Evolutionary conservation across 2,888 invertebrate species (phyloP).

Genomic region (Erebia epiphron): DNA sequence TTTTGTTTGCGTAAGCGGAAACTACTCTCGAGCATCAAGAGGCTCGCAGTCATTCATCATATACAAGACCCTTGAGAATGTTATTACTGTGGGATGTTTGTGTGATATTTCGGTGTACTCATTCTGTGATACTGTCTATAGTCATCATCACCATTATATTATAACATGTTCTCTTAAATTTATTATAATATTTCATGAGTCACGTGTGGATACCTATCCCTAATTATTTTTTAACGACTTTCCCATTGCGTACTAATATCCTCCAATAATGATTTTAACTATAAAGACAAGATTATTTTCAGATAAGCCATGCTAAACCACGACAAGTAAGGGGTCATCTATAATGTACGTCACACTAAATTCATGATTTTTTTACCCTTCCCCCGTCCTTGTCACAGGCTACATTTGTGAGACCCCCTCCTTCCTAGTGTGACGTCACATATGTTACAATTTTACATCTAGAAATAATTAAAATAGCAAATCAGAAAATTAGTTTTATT

Average conservation of each 20-base stretch:
- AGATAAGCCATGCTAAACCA: too few species aligned
- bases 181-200: background rate
- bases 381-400: too few species aligned
- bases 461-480: too few species aligned
- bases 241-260: background rate
- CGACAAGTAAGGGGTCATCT: too few species aligned
- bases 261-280: background rate
- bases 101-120: conserved; percentile 2
- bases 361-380: too few species aligned
- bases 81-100: background rate
- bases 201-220: background rate
- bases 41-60: conserved; percentile 7
- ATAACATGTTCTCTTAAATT: background rate
- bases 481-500: too few species aligned
- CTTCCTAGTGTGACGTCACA: too few species aligned
- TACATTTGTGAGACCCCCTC: too few species aligned
- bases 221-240: conserved; percentile 8
- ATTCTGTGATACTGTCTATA: background rate
- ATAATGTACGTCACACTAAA: too few species aligned
- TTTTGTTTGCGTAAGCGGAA: conserved; percentile 8
- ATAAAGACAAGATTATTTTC: background rate
- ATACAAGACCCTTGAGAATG: conserved; percentile 12
- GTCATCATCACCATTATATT: background rate
- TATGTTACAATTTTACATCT: too few species aligned
- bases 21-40: conserved; percentile 6